phyloP scores from a whole-genome alignment of 1,140 invertebrate species.

The Ceratitis capitata region DNA sequence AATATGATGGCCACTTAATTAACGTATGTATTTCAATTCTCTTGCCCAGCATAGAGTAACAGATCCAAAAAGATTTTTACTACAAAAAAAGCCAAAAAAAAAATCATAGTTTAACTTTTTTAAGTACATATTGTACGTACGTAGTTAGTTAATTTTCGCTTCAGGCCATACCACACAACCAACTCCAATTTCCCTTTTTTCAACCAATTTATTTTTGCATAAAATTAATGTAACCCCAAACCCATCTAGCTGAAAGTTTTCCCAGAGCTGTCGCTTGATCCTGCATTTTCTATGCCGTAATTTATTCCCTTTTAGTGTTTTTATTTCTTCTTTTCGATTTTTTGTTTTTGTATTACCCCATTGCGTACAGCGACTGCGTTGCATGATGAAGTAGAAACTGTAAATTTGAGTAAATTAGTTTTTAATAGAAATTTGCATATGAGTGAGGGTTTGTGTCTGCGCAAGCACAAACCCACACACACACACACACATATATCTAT shows the following conservation, averaged over 20 bases:
- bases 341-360: background rate
- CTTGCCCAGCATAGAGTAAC: too few relatives aligned
- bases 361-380: background rate
- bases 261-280: background rate
- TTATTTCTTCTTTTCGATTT: background rate
- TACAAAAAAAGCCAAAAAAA: too few relatives aligned
- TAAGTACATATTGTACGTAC: too few relatives aligned
- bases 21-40: too few relatives aligned
- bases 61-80: too few relatives aligned
- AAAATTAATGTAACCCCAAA: background rate
- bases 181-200: background rate
- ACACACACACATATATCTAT: background rate
- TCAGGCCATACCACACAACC: background rate
- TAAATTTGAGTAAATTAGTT: conserved; percentile 12
- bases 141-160: conserved; percentile 5
- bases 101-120: background rate
- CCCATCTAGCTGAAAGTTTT: background rate
- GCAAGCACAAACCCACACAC: too few relatives aligned
- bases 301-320: background rate
- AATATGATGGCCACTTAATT: too few relatives aligned
- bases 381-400: background rate
- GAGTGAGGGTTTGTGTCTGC: too few relatives aligned
- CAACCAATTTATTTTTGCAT: background rate
- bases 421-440: conserved; percentile 11
- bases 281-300: background rate